Conservation (phyloP, 2,888 invertebrate species). For the Lucinisca nassula region DNA sequence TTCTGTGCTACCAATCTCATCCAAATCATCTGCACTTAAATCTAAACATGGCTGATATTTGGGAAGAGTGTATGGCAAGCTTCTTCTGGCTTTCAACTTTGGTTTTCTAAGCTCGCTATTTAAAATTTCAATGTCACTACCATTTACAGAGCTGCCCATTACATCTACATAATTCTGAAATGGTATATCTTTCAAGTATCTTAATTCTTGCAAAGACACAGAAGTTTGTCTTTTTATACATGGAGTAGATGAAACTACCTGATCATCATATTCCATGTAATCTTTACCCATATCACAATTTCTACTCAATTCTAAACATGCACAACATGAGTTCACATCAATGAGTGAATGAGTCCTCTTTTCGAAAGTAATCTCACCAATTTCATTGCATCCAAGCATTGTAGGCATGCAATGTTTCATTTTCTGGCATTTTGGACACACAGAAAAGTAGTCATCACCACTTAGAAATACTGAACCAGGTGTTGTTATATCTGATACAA, state of each 20-base stretch:
- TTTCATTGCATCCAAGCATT: not conserved
- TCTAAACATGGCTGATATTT: constrained; percentile 29
- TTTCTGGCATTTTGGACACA: not conserved
- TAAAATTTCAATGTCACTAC: too few relatives aligned
- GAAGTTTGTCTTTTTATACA: not conserved
- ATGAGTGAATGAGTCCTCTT: not conserved
- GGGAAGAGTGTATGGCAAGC: not conserved
- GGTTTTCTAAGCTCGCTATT: not conserved
- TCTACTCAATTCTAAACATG: not conserved
- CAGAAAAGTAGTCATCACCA: not conserved
- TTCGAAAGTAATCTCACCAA: not conserved
- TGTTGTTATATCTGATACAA: not conserved
- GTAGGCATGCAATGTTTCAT: not conserved
- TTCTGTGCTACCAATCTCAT: constrained; percentile 18
- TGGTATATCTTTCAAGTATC: not conserved
- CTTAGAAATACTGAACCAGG: not conserved
- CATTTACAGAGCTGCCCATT: too few relatives aligned
- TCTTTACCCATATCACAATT: not conserved
- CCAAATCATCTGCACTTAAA: constrained; percentile 64
- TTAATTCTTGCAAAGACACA: not conserved
- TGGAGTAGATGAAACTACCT: not conserved
- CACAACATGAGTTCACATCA: not conserved
- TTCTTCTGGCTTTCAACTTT: not conserved
- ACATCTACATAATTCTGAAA: not conserved
- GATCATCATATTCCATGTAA: not conserved